These are phyloP conservation scores for Zaprionus ornatus DNA, from an alignment of 1,140 invertebrate genomes.

Conservation along the genomic window DNA sequence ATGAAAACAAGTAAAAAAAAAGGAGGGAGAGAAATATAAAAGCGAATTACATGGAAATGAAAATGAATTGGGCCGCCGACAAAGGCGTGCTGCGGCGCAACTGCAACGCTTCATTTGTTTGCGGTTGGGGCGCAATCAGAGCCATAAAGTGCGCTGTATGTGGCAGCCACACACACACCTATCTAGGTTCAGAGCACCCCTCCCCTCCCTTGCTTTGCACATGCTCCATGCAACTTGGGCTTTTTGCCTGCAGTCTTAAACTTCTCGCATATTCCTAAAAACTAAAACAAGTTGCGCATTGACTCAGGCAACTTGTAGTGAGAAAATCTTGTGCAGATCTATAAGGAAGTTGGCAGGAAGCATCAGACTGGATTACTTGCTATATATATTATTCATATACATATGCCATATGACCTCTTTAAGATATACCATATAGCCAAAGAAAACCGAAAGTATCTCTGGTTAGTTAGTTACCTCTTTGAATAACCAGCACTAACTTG, in stretches of 20 bases:
- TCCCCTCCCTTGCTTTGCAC: neutral
- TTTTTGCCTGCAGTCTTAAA: neutral
- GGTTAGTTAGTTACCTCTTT: neutral
- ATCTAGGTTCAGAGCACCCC: too few species aligned
- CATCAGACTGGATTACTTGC: too few species aligned
- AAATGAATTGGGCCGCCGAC: constrained; percentile 35
- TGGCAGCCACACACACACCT: neutral
- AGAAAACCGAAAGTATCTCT: too few species aligned
- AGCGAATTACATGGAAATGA: constrained; percentile 35
- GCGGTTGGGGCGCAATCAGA: neutral
- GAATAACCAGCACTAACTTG: neutral
- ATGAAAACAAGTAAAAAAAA: neutral
- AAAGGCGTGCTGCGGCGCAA: constrained; percentile 13
- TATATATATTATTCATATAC: too few species aligned
- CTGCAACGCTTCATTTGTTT: constrained; percentile 12
- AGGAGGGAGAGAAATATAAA: neutral
- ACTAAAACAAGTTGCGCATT: neutral
- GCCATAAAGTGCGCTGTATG: neutral
- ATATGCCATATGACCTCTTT: too few species aligned
- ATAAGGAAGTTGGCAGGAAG: too few species aligned
- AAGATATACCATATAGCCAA: too few species aligned
- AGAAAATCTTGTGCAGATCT: neutral
- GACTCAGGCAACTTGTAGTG: neutral
- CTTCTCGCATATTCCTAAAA: too few species aligned
- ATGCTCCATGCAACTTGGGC: neutral